A percentile compares a stretch with the other conserved stretches of the same genome.
phyloP scores from a whole-genome alignment of 1,140 invertebrate genomes.

The Cyclina sinensis region DNA sequence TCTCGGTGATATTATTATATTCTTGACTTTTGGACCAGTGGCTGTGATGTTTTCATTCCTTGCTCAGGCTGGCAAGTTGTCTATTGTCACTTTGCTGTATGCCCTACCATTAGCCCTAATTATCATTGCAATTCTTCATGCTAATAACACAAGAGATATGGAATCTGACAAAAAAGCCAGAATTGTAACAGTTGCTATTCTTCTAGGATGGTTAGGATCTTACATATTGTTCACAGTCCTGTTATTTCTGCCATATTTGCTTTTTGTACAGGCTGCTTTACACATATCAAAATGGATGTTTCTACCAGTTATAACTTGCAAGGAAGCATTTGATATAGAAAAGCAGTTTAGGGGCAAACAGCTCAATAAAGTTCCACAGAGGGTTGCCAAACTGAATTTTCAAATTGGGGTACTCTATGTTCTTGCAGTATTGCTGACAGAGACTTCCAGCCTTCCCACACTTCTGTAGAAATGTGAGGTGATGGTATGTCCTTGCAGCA shows the following conservation, averaged over 20 bases:
- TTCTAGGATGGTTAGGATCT: conserved; percentile 96
- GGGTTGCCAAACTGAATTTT: conserved; percentile 96
- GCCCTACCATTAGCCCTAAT: conserved; percentile 97
- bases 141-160: conserved; percentile 97
- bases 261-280: conserved; percentile 93
- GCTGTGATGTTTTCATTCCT: conserved; percentile 98
- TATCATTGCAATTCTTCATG: conserved; percentile 97
- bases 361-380: conserved; percentile 93
- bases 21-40: conserved; percentile 97
- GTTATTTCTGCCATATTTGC: conserved; percentile 96
- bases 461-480: conserved; percentile 58
- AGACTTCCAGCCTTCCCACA: conserved; percentile 69
- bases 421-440: conserved; percentile 88
- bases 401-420: conserved; percentile 96
- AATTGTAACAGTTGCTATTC: conserved; percentile 96
- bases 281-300: conserved; percentile 94
- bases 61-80: conserved; percentile 94
- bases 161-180: conserved; percentile 94
- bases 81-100: conserved; percentile 92
- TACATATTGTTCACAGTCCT: conserved; percentile 96
- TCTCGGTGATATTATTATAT: conserved; percentile 95
- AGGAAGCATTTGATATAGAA: conserved; percentile 95
- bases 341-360: conserved; percentile 94
- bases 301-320: conserved; percentile 94
- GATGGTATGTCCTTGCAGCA: conserved; percentile 93